A percentile compares a stretch with the other conserved stretches of the same genome.
Conservation (phyloP, 2,113 vertebrate species). For the Enhydra lutris region DNA sequence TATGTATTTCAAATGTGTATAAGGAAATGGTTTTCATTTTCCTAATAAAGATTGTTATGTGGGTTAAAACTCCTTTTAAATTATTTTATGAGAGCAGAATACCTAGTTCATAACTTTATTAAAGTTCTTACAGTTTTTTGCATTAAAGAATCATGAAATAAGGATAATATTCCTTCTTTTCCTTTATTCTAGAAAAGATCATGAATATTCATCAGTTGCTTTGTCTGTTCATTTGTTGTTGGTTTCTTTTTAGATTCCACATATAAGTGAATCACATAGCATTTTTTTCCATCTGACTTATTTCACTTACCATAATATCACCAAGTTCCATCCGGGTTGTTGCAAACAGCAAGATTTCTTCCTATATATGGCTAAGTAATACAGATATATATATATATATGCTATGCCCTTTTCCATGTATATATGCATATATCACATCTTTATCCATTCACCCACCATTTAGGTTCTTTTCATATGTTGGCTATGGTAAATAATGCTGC, state of each 20-base stretch:
- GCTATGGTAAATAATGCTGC: neutral
- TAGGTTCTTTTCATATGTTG: neutral
- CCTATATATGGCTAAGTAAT: neutral
- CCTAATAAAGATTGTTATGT: neutral
- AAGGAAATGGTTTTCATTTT: neutral
- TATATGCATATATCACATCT: neutral
- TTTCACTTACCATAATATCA: neutral
- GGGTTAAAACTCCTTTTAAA: neutral
- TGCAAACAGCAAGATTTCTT: neutral
- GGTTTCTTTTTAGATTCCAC: neutral
- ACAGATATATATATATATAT: neutral
- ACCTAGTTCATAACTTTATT: neutral
- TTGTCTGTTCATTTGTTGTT: neutral
- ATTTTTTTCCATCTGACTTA: neutral
- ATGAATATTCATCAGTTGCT: neutral
- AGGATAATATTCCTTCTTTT: neutral
- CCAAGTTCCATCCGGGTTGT: neutral
- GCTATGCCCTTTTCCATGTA: neutral
- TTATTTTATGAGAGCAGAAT: neutral
- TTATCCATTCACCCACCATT: neutral
- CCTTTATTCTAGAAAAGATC: neutral
- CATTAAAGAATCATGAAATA: neutral
- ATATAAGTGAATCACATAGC: neutral
- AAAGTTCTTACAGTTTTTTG: neutral
- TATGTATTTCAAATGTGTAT: neutral